Percentiles rank a stretch among this genome's conserved stretches.
These are phyloP conservation scores for Timandra comae DNA, from an alignment of 2,888 invertebrate genomes.

Conservation along the genomic window DNA sequence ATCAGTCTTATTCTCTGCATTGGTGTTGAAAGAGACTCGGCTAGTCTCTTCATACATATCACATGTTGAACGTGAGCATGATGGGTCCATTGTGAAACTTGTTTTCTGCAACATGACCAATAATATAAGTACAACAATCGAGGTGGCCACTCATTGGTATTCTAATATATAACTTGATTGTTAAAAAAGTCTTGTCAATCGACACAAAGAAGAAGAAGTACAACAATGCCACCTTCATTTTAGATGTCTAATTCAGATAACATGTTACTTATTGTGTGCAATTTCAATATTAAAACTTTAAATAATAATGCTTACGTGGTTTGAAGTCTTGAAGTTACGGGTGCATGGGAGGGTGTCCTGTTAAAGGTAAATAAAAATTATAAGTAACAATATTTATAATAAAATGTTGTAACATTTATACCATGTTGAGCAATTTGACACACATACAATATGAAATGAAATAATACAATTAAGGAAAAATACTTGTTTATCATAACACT, in stretches of 20 bases:
- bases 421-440: neutral
- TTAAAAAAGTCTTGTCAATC: too few relatives aligned
- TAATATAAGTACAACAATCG: too few relatives aligned
- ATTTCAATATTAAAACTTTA: too few relatives aligned
- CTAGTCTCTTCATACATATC: constrained; percentile 47
- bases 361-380: constrained; percentile 12
- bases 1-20: constrained; percentile 60
- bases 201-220: too few relatives aligned
- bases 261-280: too few relatives aligned
- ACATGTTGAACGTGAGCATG: constrained; percentile 56
- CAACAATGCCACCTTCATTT: too few relatives aligned
- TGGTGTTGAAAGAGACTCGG: constrained; percentile 37
- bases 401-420: neutral
- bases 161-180: too few relatives aligned
- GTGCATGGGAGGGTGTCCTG: constrained; percentile 39
- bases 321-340: constrained; percentile 21
- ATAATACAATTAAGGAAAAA: too few relatives aligned
- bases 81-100: constrained; percentile 57
- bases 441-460: neutral
- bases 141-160: too few relatives aligned
- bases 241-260: too few relatives aligned
- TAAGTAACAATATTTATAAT: neutral
- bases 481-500: too few relatives aligned
- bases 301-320: constrained; percentile 25
- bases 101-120: constrained; percentile 22